Percentiles rank a stretch among this genome's conserved stretches.
Conservation (phyloP, 1,140 invertebrate genomes). For the Ceratosolen fusciceps region DNA sequence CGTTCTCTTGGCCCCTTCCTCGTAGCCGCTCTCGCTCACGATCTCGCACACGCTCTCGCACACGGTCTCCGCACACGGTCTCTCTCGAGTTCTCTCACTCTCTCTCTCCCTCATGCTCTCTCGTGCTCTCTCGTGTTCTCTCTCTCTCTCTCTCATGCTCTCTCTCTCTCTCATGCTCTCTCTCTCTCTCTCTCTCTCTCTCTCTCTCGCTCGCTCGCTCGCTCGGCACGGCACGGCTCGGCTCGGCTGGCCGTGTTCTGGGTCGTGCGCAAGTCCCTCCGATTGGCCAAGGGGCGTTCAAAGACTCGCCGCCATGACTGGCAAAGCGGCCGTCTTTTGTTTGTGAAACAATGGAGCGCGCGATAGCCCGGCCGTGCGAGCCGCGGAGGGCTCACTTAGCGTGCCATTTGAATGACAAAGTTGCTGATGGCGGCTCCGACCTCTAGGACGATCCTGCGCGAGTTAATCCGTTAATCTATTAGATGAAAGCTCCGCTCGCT, state of each 20-base stretch:
- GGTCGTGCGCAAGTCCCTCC: conserved; percentile 42
- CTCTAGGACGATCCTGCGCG: background rate
- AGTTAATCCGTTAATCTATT: background rate
- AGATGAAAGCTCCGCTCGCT: too few species aligned
- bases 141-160: background rate
- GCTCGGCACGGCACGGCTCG: too few species aligned
- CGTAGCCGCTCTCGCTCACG: conserved; percentile 17
- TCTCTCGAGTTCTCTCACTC: background rate
- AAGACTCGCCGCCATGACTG: conserved; percentile 70
- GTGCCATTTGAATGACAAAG: conserved; percentile 57
- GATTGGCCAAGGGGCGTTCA: conserved; percentile 69
- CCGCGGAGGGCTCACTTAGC: conserved; percentile 52
- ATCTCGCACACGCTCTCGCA: background rate
- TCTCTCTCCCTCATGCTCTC: background rate
- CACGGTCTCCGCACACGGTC: background rate
- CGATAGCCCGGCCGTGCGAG: conserved; percentile 21
- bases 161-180: background rate
- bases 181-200: background rate
- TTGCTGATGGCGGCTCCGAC: conserved; percentile 15
- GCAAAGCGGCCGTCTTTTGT: conserved; percentile 58
- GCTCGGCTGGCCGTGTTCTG: too few species aligned
- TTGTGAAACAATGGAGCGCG: conserved; percentile 57
- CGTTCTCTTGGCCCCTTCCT: background rate
- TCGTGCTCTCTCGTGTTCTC: background rate
- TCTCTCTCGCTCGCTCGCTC: background rate